Base-by-base conservation (phyloP, 64 coral and sea anemone species). In the Montipora cactus region DNA sequence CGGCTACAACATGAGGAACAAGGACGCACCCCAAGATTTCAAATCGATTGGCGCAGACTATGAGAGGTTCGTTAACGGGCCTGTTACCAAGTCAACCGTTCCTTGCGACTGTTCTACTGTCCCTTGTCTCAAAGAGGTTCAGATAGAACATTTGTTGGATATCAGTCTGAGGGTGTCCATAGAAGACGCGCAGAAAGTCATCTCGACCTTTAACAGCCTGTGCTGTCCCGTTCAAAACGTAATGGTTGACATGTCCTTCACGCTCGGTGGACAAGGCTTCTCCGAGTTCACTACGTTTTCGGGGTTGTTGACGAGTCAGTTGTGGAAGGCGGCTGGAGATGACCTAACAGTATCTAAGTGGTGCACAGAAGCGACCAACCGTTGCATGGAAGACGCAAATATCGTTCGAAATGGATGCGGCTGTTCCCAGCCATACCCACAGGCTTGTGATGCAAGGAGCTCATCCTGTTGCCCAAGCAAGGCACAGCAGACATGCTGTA, bases 211-310 rank as follows among this genome's bases (percentile, higher is more conserved):
- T 58, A 66, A 82, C 0, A 78, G 47, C 47, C 82, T 97, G 13
- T 97, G 95, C 62, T 97, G 95, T 28, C 55, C 92, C 22, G 95
- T 97, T 11, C 95, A 97, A 52, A 97, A 97, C 57, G 89, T 91
- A 2, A 94, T 97, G 92, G 95, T 97, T 5, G 95, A 97, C 84
- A 97, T 97, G 95, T 89, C 95, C 1, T 97, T 94, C 67, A 97
- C 92, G 2, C 4, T 97, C 2, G 95, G 95, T 23, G 77, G 82
- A 5, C 8, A n/a, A 7, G 1, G 81, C 18, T 97, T 97, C 37
- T 5, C 79, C 67, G 5, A 23, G 59, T 97, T 97, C 59, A 94
- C 92, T 7, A 91, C 89, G 5, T 97, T 97, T 90, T 44, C 92
- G 19, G 18, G 9, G 9, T 49, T 97, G 51, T 44, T 97, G 23